phyloP scores from a whole-genome alignment of 2,797 vertebrate species.

The Hydrolagus colliei region DNA sequence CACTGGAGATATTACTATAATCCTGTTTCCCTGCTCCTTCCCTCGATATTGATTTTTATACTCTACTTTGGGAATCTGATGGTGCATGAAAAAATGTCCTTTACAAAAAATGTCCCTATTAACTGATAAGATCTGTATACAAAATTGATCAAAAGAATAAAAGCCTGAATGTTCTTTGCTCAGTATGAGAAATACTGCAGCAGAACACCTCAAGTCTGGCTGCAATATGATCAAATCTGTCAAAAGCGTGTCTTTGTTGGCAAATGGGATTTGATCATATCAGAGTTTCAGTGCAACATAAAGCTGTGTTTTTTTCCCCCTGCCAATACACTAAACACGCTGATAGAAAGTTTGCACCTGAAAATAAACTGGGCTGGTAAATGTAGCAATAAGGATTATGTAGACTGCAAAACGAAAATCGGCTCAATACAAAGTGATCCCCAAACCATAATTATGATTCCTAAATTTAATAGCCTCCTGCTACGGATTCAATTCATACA shows the following conservation, averaged over 20 bases:
- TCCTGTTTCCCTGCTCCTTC: too few species aligned
- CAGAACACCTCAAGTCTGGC: too few species aligned
- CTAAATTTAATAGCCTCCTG: neutral
- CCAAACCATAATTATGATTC: neutral
- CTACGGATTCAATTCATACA: neutral
- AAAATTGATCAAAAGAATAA: neutral
- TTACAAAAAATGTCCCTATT: neutral
- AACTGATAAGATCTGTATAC: neutral
- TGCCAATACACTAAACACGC: neutral
- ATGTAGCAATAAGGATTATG: neutral
- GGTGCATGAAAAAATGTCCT: neutral
- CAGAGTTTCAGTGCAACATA: neutral
- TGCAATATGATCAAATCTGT: too few species aligned
- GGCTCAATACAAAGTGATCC: neutral
- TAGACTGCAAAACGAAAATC: neutral
- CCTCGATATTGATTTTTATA: too few species aligned
- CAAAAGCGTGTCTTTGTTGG: neutral
- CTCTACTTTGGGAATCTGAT: neutral
- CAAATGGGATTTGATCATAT: neutral
- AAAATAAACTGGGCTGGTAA: neutral
- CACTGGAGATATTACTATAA: too few species aligned
- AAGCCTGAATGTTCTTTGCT: neutral
- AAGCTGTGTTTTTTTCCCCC: neutral
- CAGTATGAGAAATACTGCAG: neutral
- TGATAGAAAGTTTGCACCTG: neutral